Evolutionary conservation across 1,140 invertebrate genomes (phyloP).

Genomic region (Dolichoris vasculosae): DNA sequence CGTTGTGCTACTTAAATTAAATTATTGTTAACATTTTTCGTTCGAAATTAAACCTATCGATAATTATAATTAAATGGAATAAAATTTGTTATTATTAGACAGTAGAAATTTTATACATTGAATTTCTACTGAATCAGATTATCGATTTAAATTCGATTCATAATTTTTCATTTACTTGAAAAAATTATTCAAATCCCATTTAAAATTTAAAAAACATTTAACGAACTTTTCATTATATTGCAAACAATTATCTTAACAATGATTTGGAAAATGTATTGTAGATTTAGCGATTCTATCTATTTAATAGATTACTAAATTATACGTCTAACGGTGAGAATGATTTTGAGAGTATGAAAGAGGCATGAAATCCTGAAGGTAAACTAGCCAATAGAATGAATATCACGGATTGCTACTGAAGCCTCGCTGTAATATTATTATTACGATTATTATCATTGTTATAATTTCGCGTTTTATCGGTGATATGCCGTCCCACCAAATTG

Average conservation of each 20-base stretch:
- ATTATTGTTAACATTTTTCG: too few relatives aligned
- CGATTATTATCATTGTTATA: constrained; percentile 26
- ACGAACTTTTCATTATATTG: background rate
- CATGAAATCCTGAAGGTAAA: background rate
- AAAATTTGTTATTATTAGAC: too few relatives aligned
- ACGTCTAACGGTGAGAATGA: background rate
- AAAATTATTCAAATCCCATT: too few relatives aligned
- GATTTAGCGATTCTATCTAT: background rate
- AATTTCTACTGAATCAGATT: too few relatives aligned
- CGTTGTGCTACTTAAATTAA: too few relatives aligned
- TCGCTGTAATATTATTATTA: constrained; percentile 6
- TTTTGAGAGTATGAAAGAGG: background rate
- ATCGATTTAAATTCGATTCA: too few relatives aligned
- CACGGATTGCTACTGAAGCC: background rate
- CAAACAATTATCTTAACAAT: background rate
- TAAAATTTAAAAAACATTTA: too few relatives aligned
- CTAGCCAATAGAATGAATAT: background rate
- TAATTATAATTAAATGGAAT: too few relatives aligned
- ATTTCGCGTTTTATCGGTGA: constrained; percentile 17
- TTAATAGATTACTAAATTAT: background rate
- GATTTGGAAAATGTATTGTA: constrained; percentile 16
- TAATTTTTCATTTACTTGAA: too few relatives aligned
- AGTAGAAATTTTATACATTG: too few relatives aligned
- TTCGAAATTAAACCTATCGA: too few relatives aligned
- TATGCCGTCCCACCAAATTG: constrained; percentile 33